phyloP scores from a whole-genome alignment of 2,797 vertebrate species.

The Molothrus aeneus region DNA sequence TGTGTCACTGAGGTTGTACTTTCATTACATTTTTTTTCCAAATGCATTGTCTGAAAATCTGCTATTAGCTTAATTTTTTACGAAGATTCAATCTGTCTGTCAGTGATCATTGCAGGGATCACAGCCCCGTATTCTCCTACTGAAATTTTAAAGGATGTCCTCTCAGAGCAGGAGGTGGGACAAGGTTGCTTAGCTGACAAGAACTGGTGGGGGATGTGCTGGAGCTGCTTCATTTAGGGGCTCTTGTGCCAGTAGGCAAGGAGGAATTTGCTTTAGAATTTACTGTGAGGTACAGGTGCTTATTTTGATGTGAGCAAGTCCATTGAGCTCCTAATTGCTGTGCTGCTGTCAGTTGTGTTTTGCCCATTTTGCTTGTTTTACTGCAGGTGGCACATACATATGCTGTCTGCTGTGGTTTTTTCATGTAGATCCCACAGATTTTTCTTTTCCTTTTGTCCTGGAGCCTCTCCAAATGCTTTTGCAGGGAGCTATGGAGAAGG shows the following conservation, averaged over 20 bases:
- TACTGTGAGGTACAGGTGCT: neutral
- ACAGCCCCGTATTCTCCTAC: neutral
- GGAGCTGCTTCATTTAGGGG: neutral
- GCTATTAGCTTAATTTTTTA: neutral
- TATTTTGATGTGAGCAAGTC: neutral
- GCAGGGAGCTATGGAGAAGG: neutral
- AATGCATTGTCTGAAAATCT: neutral
- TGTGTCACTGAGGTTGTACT: neutral
- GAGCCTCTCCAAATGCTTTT: neutral
- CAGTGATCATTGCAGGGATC: neutral
- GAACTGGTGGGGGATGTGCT: neutral
- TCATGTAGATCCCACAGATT: neutral
- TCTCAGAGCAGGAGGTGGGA: neutral
- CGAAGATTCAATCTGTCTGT: neutral
- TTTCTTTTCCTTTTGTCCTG: neutral
- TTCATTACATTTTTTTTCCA: neutral
- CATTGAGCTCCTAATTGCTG: neutral
- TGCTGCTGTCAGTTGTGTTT: neutral
- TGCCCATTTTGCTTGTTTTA: neutral
- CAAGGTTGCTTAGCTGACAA: neutral
- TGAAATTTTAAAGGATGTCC: neutral
- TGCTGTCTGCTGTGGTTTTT: neutral
- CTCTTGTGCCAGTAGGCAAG: neutral
- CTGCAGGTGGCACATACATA: neutral
- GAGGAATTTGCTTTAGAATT: neutral